Evolutionary conservation across 2,797 vertebrate genomes (phyloP).

Genomic region (Chlorospingus semifuscus): DNA sequence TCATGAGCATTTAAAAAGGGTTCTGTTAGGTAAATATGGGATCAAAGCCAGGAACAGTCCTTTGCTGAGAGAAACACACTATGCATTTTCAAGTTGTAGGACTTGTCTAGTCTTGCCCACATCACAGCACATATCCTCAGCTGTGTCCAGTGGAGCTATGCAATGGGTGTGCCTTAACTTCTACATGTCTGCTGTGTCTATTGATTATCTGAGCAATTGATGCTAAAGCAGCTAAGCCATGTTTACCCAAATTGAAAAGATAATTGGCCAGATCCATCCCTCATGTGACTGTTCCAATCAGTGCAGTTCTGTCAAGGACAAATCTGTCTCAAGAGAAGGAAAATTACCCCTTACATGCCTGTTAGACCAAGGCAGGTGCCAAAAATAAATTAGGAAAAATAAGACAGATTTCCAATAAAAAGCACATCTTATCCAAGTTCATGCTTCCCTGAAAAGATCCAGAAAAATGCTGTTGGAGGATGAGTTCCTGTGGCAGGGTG

Average conservation of each 20-base stretch:
- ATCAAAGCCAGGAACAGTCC: not conserved
- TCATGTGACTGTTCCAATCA: not conserved
- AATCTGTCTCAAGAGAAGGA: not conserved
- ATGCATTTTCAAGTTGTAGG: not conserved
- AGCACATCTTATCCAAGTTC: not conserved
- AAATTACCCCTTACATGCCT: not conserved
- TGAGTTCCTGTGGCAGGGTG: not conserved
- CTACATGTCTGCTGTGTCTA: not conserved
- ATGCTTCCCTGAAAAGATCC: not conserved
- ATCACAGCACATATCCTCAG: not conserved
- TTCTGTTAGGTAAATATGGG: not conserved
- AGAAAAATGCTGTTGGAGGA: not conserved
- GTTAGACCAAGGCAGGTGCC: not conserved
- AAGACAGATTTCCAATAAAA: not conserved
- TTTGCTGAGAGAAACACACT: not conserved
- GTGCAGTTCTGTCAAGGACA: not conserved
- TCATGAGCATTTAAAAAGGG: not conserved
- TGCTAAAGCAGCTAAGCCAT: not conserved
- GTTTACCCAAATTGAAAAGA: not conserved
- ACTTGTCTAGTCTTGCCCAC: not conserved
- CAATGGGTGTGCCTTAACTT: not conserved
- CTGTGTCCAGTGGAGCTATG: not conserved
- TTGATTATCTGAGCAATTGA: constrained; percentile 1
- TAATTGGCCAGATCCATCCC: not conserved
- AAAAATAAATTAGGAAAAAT: not conserved